Conservation (phyloP, 2,888 invertebrate species). For the Beris chalybata region DNA sequence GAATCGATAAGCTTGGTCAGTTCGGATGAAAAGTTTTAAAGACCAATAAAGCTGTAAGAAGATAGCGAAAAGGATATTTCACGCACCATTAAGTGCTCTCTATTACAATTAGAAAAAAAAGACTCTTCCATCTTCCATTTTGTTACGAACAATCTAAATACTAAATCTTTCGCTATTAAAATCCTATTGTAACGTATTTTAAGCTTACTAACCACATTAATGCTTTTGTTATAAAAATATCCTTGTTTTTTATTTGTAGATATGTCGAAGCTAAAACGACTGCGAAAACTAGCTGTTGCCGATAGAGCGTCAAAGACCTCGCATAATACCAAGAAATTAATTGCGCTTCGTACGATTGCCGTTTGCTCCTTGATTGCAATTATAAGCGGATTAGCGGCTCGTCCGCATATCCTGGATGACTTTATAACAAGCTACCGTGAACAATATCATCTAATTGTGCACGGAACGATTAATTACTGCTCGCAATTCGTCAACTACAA, state of each 20-base stretch:
- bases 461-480: constrained; percentile 49
- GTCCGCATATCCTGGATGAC: constrained; percentile 14
- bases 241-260: constrained; percentile 12
- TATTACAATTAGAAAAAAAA: constrained; percentile 15
- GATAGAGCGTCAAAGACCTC: neutral
- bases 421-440: constrained; percentile 42
- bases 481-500: constrained; percentile 40
- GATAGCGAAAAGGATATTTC: constrained; percentile 15
- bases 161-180: constrained; percentile 1
- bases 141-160: constrained; percentile 4
- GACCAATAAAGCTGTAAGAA: constrained; percentile 4
- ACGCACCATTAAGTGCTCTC: constrained; percentile 8
- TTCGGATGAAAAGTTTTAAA: neutral
- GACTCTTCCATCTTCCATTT: neutral
- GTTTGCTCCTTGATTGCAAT: constrained; percentile 8
- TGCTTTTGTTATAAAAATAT: neutral
- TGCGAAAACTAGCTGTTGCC: constrained; percentile 14
- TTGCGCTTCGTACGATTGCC: constrained; percentile 5
- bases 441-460: constrained; percentile 48
- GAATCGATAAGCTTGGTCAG: no score
- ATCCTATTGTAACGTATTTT: no score
- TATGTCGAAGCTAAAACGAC: constrained; percentile 23
- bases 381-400: neutral
- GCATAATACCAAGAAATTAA: neutral
- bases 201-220: no score